Evolutionary conservation across 2,113 vertebrate genomes (phyloP).

Genomic region (Paramormyrops kingsleyae): DNA sequence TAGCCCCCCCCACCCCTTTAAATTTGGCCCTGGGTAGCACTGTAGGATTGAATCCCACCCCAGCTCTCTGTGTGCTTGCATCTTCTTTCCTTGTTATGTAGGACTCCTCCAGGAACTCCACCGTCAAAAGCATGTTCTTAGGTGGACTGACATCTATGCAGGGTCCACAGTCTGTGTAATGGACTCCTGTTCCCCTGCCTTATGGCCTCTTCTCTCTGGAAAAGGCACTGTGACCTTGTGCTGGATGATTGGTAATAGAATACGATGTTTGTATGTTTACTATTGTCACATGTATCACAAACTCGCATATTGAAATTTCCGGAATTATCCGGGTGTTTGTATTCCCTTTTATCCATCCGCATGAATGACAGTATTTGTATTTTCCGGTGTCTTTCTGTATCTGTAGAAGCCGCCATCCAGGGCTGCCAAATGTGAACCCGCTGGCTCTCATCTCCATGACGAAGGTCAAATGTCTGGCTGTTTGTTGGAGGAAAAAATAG

Average conservation of each 20-base stretch:
- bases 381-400: not conserved
- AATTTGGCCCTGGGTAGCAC: not conserved
- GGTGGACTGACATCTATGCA: not conserved
- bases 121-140: not conserved
- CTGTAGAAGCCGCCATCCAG: not conserved
- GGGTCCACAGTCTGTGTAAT: not conserved
- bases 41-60: not conserved
- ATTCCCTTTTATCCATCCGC: not conserved
- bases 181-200: not conserved
- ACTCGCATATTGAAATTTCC: not conserved
- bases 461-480: not conserved
- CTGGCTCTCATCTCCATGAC: not conserved
- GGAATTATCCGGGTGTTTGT: not conserved
- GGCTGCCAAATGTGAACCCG: not conserved
- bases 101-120: not conserved
- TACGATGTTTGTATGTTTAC: not conserved
- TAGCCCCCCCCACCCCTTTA: not conserved
- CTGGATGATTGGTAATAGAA: not conserved
- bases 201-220: not conserved
- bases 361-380: not conserved
- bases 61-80: not conserved
- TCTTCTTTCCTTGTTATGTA: not conserved
- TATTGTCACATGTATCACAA: not conserved
- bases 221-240: not conserved
- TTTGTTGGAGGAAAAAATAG: not conserved